Percentiles rank a stretch among this genome's conserved stretches.
Evolutionary conservation across 2,113 vertebrate species (phyloP).

Genomic region (Saguinus midas): DNA sequence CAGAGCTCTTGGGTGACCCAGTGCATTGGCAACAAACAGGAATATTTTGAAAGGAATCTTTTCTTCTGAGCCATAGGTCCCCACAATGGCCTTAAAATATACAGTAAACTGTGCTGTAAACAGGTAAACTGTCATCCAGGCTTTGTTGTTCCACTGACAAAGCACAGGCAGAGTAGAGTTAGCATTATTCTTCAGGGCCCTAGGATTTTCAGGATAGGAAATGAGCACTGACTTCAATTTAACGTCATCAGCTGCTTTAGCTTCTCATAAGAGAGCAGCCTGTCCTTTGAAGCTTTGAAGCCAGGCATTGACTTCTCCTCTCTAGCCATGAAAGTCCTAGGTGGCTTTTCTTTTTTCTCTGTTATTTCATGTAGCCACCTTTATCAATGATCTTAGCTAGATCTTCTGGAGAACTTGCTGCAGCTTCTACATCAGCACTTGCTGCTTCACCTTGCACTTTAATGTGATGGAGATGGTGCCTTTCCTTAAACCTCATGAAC

Average conservation of each 20-base stretch:
- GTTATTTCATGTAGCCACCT: not conserved
- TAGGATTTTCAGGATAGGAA: not conserved
- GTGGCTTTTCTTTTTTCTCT: not conserved
- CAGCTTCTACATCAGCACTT: not conserved
- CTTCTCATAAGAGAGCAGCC: not conserved
- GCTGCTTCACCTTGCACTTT: not conserved
- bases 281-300: not conserved
- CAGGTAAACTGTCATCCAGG: not conserved
- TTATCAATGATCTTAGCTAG: not conserved
- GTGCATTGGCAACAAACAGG: not conserved
- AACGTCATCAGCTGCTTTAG: not conserved
- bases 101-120: not conserved
- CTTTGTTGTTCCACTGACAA: not conserved
- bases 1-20: not conserved
- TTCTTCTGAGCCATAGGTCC: not conserved
- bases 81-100: not conserved
- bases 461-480: not conserved
- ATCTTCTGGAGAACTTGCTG: not conserved
- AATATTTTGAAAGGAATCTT: not conserved
- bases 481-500: not conserved
- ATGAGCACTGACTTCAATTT: not conserved
- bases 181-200: not conserved
- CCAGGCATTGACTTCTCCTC: not conserved
- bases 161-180: not conserved
- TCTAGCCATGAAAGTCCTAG: not conserved